These are phyloP conservation scores for Diaperis boleti DNA, from an alignment of 2,888 invertebrate genomes.

Conservation along the genomic window DNA sequence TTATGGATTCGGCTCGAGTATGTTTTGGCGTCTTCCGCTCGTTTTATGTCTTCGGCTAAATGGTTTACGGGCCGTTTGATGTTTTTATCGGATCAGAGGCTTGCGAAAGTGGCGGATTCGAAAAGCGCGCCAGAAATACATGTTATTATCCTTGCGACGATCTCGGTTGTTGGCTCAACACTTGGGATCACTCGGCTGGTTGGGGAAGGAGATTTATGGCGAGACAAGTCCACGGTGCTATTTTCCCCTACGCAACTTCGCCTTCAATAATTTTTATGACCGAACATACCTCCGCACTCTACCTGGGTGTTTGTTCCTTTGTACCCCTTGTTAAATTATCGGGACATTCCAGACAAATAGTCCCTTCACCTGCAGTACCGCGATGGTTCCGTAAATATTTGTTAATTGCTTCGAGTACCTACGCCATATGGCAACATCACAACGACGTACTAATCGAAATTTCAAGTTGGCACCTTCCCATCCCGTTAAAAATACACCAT, in stretches of 20 bases:
- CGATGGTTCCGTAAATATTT: conserved; percentile 30
- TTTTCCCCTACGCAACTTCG: too few species aligned
- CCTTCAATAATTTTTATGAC: too few species aligned
- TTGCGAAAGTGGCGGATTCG: neutral
- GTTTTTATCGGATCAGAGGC: conserved; percentile 38
- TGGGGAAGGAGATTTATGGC: too few species aligned
- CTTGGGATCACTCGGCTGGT: too few species aligned
- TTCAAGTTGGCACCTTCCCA: conserved; percentile 23
- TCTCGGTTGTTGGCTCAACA: too few species aligned
- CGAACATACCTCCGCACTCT: too few species aligned
- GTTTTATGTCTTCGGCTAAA: conserved; percentile 40
- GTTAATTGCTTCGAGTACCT: conserved; percentile 19
- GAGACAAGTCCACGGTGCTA: too few species aligned
- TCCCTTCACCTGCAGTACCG: too few species aligned
- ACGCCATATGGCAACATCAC: conserved; percentile 18
- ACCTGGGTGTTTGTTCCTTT: too few species aligned
- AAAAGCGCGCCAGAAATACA: neutral
- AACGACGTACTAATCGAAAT: conserved; percentile 18
- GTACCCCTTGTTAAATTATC: too few species aligned
- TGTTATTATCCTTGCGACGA: too few species aligned
- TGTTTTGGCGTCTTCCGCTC: conserved; percentile 47
- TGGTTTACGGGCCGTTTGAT: conserved; percentile 42
- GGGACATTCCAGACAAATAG: too few species aligned
- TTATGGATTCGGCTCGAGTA: conserved; percentile 51
- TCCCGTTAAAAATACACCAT: conserved; percentile 18